Evolutionary conservation across 2,888 invertebrate species (phyloP).

Genomic region (Melanophora roralis): DNA sequence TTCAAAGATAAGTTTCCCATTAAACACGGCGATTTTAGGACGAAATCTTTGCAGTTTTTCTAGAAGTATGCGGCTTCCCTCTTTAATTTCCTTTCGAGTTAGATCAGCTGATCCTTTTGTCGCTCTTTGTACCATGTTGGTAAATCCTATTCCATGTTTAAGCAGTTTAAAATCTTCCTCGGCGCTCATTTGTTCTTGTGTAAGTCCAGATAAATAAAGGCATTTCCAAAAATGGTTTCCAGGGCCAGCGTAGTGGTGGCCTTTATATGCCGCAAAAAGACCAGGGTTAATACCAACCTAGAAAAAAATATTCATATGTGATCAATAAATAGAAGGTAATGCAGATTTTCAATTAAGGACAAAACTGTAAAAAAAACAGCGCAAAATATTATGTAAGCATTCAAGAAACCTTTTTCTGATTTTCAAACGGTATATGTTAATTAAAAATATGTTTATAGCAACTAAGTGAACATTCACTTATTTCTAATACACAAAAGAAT

Average conservation of each 20-base stretch:
- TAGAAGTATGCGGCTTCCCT: slow-evolving; percentile 91
- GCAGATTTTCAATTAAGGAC: too few relatives aligned
- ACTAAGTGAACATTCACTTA: too few relatives aligned
- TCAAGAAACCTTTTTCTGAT: too few relatives aligned
- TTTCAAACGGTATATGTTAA: too few relatives aligned
- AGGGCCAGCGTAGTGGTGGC: slow-evolving; percentile 98
- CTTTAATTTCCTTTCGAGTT: slow-evolving; percentile 94
- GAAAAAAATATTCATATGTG: too few relatives aligned
- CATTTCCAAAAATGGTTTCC: slow-evolving; percentile 99
- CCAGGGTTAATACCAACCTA: slow-evolving; percentile 99
- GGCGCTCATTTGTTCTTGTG: slow-evolving; percentile 96
- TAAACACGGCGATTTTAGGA: slow-evolving; percentile 98
- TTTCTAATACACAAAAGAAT: too few relatives aligned
- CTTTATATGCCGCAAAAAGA: slow-evolving; percentile 97
- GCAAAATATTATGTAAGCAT: too few relatives aligned
- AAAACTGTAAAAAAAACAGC: too few relatives aligned
- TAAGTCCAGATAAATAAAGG: slow-evolving; percentile 94
- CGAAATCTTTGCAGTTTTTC: slow-evolving; percentile 94
- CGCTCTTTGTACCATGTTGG: slow-evolving; percentile 97
- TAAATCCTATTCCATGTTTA: slow-evolving; percentile 97
- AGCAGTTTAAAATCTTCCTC: slow-evolving; percentile 96
- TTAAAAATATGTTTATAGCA: too few relatives aligned
- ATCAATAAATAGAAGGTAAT: too few relatives aligned
- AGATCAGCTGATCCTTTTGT: slow-evolving; percentile 98
- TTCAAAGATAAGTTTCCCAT: slow-evolving; percentile 99